A percentile compares a stretch with the other conserved stretches of the same genome.
Conservation (phyloP, 2,888 invertebrate genomes). For the Camponotus fellah region DNA sequence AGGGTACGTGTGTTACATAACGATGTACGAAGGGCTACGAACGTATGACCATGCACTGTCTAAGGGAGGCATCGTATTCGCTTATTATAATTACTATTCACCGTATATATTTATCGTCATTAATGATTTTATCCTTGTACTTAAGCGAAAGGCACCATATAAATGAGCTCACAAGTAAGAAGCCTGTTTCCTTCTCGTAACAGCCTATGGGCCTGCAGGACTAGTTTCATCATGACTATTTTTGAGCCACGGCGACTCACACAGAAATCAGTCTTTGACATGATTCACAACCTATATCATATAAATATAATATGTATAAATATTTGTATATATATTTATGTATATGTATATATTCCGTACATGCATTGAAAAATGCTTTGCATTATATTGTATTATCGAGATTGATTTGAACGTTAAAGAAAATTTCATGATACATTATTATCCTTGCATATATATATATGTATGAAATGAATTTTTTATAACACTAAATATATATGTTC, state of each 20-base stretch:
- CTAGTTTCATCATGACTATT: conserved; percentile 85
- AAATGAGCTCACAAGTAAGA: conserved; percentile 78
- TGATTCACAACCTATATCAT: conserved; percentile 81
- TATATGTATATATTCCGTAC: conserved; percentile 64
- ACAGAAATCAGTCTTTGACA: conserved; percentile 83
- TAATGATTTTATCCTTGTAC: conserved; percentile 77
- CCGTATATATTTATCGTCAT: conserved; percentile 41
- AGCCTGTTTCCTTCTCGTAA: conserved; percentile 72
- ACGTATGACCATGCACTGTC: conserved; percentile 55
- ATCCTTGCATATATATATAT: background rate
- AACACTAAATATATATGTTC: background rate
- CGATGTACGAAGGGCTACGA: conserved; percentile 33
- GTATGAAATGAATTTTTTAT: background rate
- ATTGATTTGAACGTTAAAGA: background rate
- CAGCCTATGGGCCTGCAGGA: conserved; percentile 81
- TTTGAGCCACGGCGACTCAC: conserved; percentile 78
- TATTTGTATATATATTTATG: conserved; percentile 63
- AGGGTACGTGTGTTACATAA: conserved; percentile 24
- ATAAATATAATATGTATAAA: conserved; percentile 68
- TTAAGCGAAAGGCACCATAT: conserved; percentile 81
- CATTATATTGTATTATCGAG: background rate
- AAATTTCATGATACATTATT: background rate
- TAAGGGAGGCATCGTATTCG: conserved; percentile 47
- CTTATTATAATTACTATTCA: conserved; percentile 62
- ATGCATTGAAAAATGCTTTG: conserved; percentile 34